Conservation (phyloP, 2,888 invertebrate species). For the Agrilus biguttatus region DNA sequence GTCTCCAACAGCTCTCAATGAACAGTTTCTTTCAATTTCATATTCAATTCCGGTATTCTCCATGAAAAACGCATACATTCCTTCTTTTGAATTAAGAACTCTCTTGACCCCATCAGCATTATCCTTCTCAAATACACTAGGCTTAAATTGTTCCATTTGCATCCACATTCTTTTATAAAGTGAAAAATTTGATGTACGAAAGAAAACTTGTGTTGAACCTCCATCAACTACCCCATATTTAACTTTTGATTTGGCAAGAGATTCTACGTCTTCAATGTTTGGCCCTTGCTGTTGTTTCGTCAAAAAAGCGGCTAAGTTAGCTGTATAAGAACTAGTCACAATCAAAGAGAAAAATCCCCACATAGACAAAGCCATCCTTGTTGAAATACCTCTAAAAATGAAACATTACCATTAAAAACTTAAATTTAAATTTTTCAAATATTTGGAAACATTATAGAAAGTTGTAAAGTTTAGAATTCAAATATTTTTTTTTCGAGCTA, state of each 20-base stretch:
- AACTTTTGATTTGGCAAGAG: conserved; percentile 84
- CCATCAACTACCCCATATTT: conserved; percentile 80
- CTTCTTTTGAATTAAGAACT: conserved; percentile 61
- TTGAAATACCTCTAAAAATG: conserved; percentile 62
- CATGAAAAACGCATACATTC: conserved; percentile 87
- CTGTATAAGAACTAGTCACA: conserved; percentile 87
- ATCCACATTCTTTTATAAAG: conserved; percentile 15
- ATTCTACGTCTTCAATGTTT: conserved; percentile 81
- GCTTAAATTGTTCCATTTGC: conserved; percentile 63
- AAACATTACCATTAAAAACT: background rate
- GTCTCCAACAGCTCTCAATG: conserved; percentile 66
- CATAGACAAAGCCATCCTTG: conserved; percentile 74
- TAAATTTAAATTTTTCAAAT: no score
- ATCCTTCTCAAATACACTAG: conserved; percentile 66
- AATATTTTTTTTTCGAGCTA: no score
- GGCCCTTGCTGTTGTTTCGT: conserved; percentile 80
- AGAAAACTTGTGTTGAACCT: conserved; percentile 91
- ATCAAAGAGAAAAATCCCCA: conserved; percentile 92
- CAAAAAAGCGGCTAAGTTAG: conserved; percentile 85
- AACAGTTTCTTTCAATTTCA: conserved; percentile 70
- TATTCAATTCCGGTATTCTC: conserved; percentile 94
- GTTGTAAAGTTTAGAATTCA: no score
- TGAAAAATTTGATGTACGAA: conserved; percentile 32
- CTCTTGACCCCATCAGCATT: conserved; percentile 79
- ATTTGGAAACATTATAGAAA: no score